Conservation (phyloP, 2,113 vertebrate genomes). For the Rhinoderma darwinii region DNA sequence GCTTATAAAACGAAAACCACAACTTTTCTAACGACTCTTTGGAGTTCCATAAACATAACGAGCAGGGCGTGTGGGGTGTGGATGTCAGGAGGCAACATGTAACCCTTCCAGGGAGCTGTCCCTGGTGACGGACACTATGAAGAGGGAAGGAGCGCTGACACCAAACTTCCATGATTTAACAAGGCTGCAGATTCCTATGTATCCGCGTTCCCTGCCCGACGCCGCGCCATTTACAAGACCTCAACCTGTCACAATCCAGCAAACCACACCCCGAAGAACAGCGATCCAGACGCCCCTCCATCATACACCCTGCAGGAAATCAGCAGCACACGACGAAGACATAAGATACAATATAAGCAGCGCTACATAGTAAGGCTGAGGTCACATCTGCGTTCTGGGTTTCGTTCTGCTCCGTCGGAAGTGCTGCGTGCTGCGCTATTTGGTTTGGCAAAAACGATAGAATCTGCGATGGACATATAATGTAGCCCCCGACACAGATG, state of each 20-base stretch:
- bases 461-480: too few relatives aligned
- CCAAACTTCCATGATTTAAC: background rate
- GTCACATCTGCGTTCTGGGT: too few relatives aligned
- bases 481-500: too few relatives aligned
- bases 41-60: background rate
- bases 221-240: background rate
- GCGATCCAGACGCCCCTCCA: too few relatives aligned
- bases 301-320: too few relatives aligned
- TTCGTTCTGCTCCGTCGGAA: too few relatives aligned
- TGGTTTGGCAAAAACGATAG: too few relatives aligned
- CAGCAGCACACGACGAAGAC: too few relatives aligned
- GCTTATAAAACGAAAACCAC: slow-evolving; percentile 13
- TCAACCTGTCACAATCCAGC: background rate
- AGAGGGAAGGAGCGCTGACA: background rate
- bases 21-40: background rate
- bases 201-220: background rate
- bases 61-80: slow-evolving; percentile 13
- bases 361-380: too few relatives aligned
- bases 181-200: background rate
- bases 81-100: background rate
- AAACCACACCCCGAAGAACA: background rate
- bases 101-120: background rate
- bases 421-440: too few relatives aligned
- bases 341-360: too few relatives aligned
- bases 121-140: too few relatives aligned